Evolutionary conservation across 2,797 vertebrate genomes (phyloP).

Genomic region (Lemur catta): DNA sequence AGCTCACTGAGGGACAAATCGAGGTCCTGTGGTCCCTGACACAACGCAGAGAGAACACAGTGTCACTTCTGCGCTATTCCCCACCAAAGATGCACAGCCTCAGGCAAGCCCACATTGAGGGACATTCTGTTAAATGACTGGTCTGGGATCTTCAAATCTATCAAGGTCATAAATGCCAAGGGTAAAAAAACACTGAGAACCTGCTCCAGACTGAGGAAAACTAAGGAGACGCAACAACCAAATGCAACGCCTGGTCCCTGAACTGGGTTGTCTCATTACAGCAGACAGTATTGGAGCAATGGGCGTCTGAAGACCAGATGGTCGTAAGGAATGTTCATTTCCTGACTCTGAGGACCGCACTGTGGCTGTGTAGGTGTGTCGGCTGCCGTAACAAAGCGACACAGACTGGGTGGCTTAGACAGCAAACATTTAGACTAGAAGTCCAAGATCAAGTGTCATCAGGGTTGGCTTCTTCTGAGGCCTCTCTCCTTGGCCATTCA

Average conservation of each 20-base stretch:
- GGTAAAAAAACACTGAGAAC: not conserved
- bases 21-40: too few relatives aligned
- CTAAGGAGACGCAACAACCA: not conserved
- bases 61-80: too few relatives aligned
- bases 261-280: not conserved
- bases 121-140: too few relatives aligned
- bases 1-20: too few relatives aligned
- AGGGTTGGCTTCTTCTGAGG: too few relatives aligned
- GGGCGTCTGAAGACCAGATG: too few relatives aligned
- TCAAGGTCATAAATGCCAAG: not conserved
- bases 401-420: not conserved
- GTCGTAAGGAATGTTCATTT: rapidly evolving
- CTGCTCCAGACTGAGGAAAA: not conserved
- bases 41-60: too few relatives aligned
- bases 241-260: not conserved
- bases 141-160: too few relatives aligned
- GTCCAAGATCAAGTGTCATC: not conserved
- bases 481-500: not conserved
- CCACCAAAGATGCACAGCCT: too few relatives aligned
- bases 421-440: not conserved
- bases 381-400: not conserved
- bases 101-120: not conserved
- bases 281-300: not conserved
- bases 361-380: too few relatives aligned
- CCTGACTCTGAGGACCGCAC: rapidly evolving